Evolutionary conservation across 2,797 vertebrate genomes (phyloP).

Genomic region (Mionectes olivaceus): DNA sequence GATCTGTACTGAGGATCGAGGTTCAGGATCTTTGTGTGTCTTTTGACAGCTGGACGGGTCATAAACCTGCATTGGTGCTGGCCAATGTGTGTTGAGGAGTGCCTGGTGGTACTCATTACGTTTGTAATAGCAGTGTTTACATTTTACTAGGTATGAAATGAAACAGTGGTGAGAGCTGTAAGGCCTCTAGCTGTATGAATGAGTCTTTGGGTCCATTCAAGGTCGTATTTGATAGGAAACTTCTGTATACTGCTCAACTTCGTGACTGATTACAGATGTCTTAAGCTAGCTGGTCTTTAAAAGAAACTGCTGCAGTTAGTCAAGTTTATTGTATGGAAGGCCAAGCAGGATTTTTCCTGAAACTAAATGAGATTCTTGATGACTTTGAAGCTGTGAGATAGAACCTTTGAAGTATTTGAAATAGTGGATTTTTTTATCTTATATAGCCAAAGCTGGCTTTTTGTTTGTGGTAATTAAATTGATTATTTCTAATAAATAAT

Average conservation of each 20-base stretch:
- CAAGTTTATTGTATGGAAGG: not conserved
- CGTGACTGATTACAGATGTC: not conserved
- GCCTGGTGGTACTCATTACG: not conserved
- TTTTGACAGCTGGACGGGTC: not conserved
- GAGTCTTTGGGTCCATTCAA: not conserved
- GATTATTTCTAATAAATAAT: not conserved
- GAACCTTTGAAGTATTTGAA: not conserved
- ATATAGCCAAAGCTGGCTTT: not conserved
- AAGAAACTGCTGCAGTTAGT: not conserved
- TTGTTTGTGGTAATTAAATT: not conserved
- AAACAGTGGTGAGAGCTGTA: accelerated
- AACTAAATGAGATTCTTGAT: not conserved
- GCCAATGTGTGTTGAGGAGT: not conserved
- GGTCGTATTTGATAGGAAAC: not conserved
- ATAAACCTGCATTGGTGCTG: not conserved
- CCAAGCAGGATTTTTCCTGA: not conserved
- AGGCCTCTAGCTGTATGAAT: not conserved
- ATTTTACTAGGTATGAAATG: not conserved
- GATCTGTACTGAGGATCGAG: not conserved
- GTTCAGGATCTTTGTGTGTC: not conserved
- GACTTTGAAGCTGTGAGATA: not conserved
- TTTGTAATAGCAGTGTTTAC: not conserved
- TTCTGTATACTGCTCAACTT: not conserved
- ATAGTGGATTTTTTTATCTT: not conserved
- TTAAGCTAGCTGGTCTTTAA: not conserved